Percentiles rank a stretch among this genome's conserved stretches.
Evolutionary conservation across 2,113 vertebrate genomes (phyloP).

Genomic region (Bubo blakistoni): DNA sequence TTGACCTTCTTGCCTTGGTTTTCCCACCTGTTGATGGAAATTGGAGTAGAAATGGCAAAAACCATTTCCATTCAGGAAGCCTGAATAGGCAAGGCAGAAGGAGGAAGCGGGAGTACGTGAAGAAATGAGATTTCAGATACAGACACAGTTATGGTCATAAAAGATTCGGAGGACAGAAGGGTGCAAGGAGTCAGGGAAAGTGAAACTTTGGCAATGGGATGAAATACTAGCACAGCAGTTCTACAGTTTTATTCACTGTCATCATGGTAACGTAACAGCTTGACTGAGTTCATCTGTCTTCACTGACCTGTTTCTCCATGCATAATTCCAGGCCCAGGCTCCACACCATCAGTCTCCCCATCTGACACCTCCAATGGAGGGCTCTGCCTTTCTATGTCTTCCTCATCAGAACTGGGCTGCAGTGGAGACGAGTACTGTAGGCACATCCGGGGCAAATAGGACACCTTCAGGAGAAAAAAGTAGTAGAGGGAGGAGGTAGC

Average conservation of each 20-base stretch:
- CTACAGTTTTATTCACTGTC: neutral
- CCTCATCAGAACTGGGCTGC: slow-evolving; percentile 91
- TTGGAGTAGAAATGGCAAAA: neutral
- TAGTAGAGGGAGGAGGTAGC: neutral
- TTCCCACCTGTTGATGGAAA: neutral
- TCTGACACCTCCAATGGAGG: slow-evolving; percentile 94
- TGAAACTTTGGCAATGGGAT: neutral
- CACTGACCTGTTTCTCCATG: slow-evolving; percentile 84
- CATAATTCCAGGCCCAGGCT: slow-evolving; percentile 79
- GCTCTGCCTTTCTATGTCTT: slow-evolving; percentile 86
- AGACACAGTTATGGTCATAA: neutral
- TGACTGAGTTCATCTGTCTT: neutral
- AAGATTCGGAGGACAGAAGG: neutral
- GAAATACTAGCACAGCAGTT: neutral
- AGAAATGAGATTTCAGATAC: neutral
- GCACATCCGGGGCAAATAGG: slow-evolving; percentile 78
- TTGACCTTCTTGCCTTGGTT: neutral
- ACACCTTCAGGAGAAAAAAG: slow-evolving; percentile 56
- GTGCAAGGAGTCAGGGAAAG: neutral
- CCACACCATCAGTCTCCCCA: slow-evolving; percentile 85
- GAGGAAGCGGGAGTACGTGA: neutral
- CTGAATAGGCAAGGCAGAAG: neutral
- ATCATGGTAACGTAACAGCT: neutral
- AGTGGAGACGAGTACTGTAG: slow-evolving; percentile 78
- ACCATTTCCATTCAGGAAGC: neutral